phyloP scores from a whole-genome alignment of 2,888 invertebrate genomes.

The Charanyca ferruginea region DNA sequence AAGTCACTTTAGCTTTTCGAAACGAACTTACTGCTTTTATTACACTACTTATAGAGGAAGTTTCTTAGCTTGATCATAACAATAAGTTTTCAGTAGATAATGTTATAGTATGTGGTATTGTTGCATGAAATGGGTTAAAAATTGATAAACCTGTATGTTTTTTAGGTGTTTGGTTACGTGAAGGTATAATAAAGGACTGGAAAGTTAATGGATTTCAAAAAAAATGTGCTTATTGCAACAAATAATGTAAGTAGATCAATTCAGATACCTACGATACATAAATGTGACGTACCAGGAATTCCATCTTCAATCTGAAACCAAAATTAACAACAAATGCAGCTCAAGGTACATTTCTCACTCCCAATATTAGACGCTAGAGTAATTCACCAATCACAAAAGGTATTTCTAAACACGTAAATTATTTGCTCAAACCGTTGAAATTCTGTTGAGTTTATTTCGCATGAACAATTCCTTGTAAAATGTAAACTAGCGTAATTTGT shows the following conservation, averaged over 20 bases:
- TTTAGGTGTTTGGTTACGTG: too few relatives aligned
- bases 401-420: conserved; percentile 53
- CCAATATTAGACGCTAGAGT: conserved; percentile 32
- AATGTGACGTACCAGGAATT: neutral
- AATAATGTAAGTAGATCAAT: neutral
- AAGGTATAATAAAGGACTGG: too few relatives aligned
- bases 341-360: conserved; percentile 6
- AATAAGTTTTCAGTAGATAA: conserved; percentile 9
- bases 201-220: too few relatives aligned
- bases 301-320: neutral
- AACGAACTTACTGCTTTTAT: conserved; percentile 24
- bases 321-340: conserved; percentile 21
- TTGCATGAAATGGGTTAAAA: too few relatives aligned
- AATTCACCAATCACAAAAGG: conserved; percentile 45
- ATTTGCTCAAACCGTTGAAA: conserved; percentile 51
- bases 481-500: conserved; percentile 65
- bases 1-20: conserved; percentile 32
- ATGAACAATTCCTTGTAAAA: conserved; percentile 58
- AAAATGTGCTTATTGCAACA: neutral
- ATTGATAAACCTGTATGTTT: too few relatives aligned
- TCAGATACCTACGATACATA: neutral
- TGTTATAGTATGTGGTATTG: neutral
- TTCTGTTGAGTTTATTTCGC: conserved; percentile 52
- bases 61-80: conserved; percentile 16
- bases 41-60: conserved; percentile 9